Evolutionary conservation across 1,140 invertebrate genomes (phyloP).

Genomic region (Bilobella aurantiaca): DNA sequence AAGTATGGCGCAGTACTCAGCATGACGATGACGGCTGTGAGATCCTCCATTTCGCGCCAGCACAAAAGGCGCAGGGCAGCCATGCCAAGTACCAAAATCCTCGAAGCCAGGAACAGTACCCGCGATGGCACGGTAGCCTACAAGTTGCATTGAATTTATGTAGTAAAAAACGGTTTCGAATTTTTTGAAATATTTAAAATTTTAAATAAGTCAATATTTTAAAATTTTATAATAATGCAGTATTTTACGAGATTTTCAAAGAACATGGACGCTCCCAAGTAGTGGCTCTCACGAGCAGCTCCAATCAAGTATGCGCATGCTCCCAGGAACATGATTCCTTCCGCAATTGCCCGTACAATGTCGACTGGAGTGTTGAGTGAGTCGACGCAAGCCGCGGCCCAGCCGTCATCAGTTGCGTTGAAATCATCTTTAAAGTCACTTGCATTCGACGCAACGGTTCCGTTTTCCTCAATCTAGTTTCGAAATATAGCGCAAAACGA

Average conservation of each 20-base stretch:
- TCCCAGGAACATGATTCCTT: conserved; percentile 60
- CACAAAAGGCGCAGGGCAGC: conserved; percentile 75
- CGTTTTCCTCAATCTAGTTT: not conserved
- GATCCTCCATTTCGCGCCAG: conserved; percentile 72
- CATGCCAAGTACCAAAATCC: conserved; percentile 70
- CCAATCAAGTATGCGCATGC: conserved; percentile 69
- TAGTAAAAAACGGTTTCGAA: no score
- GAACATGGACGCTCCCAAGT: conserved; percentile 78
- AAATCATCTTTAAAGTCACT: not conserved
- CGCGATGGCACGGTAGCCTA: conserved; percentile 78
- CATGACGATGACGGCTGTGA: conserved; percentile 53
- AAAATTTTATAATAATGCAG: no score
- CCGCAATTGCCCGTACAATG: conserved; percentile 49
- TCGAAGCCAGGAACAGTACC: conserved; percentile 88
- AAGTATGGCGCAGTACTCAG: conserved; percentile 92
- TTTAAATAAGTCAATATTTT: no score
- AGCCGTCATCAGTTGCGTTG: not conserved
- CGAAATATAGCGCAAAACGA: no score
- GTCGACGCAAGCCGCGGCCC: not conserved
- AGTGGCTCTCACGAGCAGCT: conserved; percentile 66
- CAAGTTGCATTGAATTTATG: no score
- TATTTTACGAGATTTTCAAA: conserved; percentile 82
- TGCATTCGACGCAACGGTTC: not conserved
- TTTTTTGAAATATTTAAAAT: no score
- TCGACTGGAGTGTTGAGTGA: not conserved